These are phyloP conservation scores for Andrena trimmerana DNA, from an alignment of 2,888 invertebrate species.

Conservation along the genomic window DNA sequence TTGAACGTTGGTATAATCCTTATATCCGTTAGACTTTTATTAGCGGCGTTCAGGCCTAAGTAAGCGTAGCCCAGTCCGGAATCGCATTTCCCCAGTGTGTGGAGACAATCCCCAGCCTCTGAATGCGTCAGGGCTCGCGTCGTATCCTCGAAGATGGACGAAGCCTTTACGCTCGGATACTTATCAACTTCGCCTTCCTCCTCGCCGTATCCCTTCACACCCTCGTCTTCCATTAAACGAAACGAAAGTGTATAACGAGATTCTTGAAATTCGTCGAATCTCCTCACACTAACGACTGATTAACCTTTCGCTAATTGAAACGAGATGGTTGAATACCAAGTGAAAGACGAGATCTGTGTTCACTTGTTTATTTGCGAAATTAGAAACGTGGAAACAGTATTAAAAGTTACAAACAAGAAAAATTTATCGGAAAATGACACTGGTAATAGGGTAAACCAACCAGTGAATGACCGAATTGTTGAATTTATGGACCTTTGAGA, in stretches of 20 bases:
- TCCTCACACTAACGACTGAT: neutral
- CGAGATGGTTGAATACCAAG: neutral
- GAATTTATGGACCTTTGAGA: too few relatives aligned
- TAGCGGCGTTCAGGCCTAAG: conserved; percentile 86
- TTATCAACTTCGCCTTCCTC: conserved; percentile 28
- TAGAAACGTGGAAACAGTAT: conserved; percentile 11
- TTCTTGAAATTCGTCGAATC: too few relatives aligned
- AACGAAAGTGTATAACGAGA: too few relatives aligned
- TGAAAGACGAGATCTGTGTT: neutral
- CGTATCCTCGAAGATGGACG: neutral
- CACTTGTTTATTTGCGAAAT: conserved; percentile 40
- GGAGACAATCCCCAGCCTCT: conserved; percentile 84
- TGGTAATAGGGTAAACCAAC: too few relatives aligned
- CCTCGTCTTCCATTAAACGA: conserved; percentile 11
- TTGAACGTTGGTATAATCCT: conserved; percentile 86
- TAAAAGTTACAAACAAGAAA: too few relatives aligned
- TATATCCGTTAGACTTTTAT: conserved; percentile 86
- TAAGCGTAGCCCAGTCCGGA: conserved; percentile 87
- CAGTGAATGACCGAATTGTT: too few relatives aligned
- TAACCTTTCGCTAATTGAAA: neutral
- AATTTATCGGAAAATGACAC: too few relatives aligned
- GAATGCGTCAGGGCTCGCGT: conserved; percentile 77
- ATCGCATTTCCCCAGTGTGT: conserved; percentile 85
- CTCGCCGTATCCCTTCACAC: neutral
- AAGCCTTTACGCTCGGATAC: neutral